A percentile compares a stretch with the other conserved stretches of the same genome.
These are phyloP conservation scores for Macrotis lagotis DNA, from an alignment of 2,113 vertebrate species.

Conservation along the genomic window DNA sequence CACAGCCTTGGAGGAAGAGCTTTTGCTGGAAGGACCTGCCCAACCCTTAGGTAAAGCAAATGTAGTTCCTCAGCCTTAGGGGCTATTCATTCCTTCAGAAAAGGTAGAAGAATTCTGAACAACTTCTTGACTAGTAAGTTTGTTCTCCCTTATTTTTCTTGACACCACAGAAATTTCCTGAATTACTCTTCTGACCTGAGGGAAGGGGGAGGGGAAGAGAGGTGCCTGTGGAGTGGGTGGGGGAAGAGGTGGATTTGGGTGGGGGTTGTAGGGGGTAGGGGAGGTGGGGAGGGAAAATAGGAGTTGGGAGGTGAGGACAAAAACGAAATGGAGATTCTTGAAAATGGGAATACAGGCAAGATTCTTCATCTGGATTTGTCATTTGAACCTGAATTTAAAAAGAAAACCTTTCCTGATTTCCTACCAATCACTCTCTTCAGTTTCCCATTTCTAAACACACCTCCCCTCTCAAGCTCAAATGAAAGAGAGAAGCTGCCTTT, in stretches of 20 bases:
- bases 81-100: slow-evolving; percentile 47
- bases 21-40: slow-evolving; percentile 15
- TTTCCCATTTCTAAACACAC: slow-evolving; percentile 37
- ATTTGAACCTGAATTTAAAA: slow-evolving; percentile 42
- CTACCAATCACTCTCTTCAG: not conserved
- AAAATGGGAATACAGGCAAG: not conserved
- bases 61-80: slow-evolving; percentile 13
- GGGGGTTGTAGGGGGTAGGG: not conserved
- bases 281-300: not conserved
- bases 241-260: not conserved
- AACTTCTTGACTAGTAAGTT: slow-evolving; percentile 19
- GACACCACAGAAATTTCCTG: not conserved
- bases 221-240: no score
- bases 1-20: slow-evolving; percentile 15
- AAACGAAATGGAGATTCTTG: not conserved
- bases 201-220: not conserved
- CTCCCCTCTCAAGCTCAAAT: slow-evolving; percentile 23
- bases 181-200: slow-evolving; percentile 12
- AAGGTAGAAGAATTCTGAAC: slow-evolving; percentile 43
- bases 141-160: not conserved
- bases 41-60: slow-evolving; percentile 20
- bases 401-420: slow-evolving; percentile 38
- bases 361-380: slow-evolving; percentile 16
- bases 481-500: not conserved
- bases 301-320: not conserved